Conservation (phyloP, 2,888 invertebrate genomes). For the Ceriagrion tenellum region DNA sequence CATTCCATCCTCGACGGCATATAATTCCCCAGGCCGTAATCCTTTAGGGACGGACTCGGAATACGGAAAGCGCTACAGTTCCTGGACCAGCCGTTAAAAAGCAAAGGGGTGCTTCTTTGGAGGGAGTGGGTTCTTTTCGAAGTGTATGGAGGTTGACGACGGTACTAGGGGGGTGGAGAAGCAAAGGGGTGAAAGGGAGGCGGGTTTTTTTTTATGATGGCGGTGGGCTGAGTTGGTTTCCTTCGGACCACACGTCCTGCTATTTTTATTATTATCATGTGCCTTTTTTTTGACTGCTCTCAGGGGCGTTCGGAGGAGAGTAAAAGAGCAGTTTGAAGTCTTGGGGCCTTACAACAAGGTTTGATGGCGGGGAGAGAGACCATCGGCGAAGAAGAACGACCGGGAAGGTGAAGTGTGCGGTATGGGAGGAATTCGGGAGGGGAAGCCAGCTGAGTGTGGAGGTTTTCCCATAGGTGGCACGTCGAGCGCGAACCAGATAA, state of each 20-base stretch:
- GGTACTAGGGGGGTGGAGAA: background rate
- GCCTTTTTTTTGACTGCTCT: constrained; percentile 46
- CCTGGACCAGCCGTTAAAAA: constrained; percentile 29
- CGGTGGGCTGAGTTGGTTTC: background rate
- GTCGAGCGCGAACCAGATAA: constrained; percentile 59
- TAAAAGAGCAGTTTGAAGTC: background rate
- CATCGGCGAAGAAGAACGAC: background rate
- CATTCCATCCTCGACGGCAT: constrained; percentile 63
- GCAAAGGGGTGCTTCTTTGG: background rate
- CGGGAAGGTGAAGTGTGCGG: background rate
- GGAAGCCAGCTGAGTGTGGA: background rate
- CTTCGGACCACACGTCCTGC: constrained; percentile 5
- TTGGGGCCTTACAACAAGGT: background rate
- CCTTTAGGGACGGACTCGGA: constrained; percentile 52
- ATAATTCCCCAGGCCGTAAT: constrained; percentile 62
- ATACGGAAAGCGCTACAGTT: constrained; percentile 47
- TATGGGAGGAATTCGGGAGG: background rate
- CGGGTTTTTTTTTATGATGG: background rate
- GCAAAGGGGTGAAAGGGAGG: background rate
- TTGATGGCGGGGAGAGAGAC: background rate
- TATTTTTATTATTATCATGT: background rate
- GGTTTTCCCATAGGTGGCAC: constrained; percentile 60
- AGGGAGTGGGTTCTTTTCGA: background rate
- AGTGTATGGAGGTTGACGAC: background rate
- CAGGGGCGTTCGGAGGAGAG: constrained; percentile 9